Evolutionary conservation across 2,113 vertebrate species (phyloP).

Genomic region (Xyliphius kryptos): DNA sequence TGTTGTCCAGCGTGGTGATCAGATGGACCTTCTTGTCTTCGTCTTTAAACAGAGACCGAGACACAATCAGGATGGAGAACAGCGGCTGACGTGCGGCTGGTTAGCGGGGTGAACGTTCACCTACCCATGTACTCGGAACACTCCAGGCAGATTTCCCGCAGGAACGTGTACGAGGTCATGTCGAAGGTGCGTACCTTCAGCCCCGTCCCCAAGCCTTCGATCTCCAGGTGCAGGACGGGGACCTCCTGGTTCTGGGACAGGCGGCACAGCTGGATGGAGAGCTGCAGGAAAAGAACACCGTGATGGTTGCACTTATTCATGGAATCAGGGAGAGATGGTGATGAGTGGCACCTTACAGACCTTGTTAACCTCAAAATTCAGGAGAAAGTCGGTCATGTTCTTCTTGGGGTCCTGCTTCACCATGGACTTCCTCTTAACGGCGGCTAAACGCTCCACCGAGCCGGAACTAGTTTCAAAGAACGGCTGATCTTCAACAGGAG

Average conservation of each 20-base stretch:
- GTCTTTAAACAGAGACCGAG: slow-evolving; percentile 62
- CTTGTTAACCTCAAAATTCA: slow-evolving; percentile 86
- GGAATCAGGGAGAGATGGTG: too few species aligned
- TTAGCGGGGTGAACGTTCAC: slow-evolving; percentile 9
- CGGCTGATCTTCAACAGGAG: slow-evolving; percentile 72
- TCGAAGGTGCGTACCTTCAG: slow-evolving; percentile 82
- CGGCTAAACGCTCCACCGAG: slow-evolving; percentile 46
- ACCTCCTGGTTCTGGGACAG: slow-evolving; percentile 64
- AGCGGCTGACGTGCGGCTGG: slow-evolving; percentile 1
- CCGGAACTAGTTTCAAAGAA: slow-evolving; percentile 67
- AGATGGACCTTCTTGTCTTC: slow-evolving; percentile 80
- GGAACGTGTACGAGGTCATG: slow-evolving; percentile 80
- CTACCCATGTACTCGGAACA: slow-evolving; percentile 89
- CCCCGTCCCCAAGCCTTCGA: slow-evolving; percentile 83
- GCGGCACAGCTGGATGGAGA: slow-evolving; percentile 80
- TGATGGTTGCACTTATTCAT: too few species aligned
- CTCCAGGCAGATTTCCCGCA: slow-evolving; percentile 83
- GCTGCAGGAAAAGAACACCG: slow-evolving; percentile 54
- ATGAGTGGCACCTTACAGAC: slow-evolving; percentile 52
- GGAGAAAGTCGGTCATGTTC: slow-evolving; percentile 79
- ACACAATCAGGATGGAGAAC: neutral
- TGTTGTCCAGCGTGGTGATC: slow-evolving; percentile 89
- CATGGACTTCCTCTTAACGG: slow-evolving; percentile 53
- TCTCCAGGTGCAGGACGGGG: slow-evolving; percentile 73
- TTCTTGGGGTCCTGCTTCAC: slow-evolving; percentile 69